Evolutionary conservation across 2,113 vertebrate species (phyloP), one percentile per base, ranked within the genome.

Genomic region (Gila orcuttii): DNA sequence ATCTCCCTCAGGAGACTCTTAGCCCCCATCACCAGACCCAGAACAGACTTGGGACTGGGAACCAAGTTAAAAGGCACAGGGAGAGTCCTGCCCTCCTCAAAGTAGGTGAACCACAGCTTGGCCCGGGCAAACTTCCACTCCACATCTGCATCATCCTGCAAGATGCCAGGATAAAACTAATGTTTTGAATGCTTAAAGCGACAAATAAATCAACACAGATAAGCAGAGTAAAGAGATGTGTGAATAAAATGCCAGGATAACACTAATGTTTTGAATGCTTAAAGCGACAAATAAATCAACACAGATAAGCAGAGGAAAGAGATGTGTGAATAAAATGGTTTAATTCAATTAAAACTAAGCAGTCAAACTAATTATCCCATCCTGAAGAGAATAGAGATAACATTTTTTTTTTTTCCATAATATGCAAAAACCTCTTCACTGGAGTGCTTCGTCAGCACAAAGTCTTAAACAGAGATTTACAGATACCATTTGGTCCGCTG

Each of bases 81-180:
- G 75, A 99, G 96, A 6, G 98, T 99, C 87, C 97, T 93, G 1
- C 98, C 98, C 91, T 99, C 98, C 90, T 99, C 98, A 90, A 99
- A 99, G 91, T 99, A 99, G 36, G 98, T 97, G 94, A 99, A 99
- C 98, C 98, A 99, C 52, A 99, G 95, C 92, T 97, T 99, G 86
- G 98, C 97, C 78, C 98, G 96, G 68, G 98, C 98, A 93, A 99
- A 99, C 90, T 99, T 99, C 98, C 98, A 99, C 83, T 99, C 98
- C 31, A 99, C 98, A 64, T 99, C 98, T 76, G 98, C 96, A 87
- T 99, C 98, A 87, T 97, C 97, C 98, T 99, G 36, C 57, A 66
- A 23, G 12, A 47, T 33, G 19, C n/a, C 25, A 28, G 42, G 19
- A 83, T 6, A 69, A 87, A 36, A 11, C 21, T 33, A 8, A 82